phyloP scores from a whole-genome alignment of 2,113 vertebrate genomes.

The Odobenus rosmarus region DNA sequence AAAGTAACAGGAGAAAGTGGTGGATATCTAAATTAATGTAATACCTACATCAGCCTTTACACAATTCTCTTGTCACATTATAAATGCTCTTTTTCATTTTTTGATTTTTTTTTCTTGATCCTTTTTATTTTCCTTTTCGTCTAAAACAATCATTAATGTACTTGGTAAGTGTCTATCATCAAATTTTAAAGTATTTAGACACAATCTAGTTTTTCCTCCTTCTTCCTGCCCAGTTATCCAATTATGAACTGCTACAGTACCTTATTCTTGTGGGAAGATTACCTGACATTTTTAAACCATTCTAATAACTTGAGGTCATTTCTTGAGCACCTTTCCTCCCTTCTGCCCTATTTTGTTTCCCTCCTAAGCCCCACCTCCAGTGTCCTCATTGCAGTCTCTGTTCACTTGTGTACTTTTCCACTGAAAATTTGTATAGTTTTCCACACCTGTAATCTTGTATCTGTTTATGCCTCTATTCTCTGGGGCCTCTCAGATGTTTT shows the following conservation, averaged over 20 bases:
- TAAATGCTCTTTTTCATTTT: not conserved
- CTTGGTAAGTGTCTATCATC: not conserved
- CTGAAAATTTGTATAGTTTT: not conserved
- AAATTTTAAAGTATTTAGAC: not conserved
- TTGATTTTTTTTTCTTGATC: not conserved
- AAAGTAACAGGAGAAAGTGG: not conserved
- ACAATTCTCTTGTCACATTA: not conserved
- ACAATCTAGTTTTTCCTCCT: not conserved
- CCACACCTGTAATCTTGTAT: not conserved
- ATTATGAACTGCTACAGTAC: not conserved
- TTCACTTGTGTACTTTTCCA: not conserved
- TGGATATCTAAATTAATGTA: not conserved
- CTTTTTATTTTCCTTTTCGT: constrained; percentile 22
- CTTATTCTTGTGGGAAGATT: not conserved
- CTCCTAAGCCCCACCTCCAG: not conserved
- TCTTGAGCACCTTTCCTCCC: not conserved
- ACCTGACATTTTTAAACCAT: not conserved
- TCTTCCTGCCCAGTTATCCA: not conserved
- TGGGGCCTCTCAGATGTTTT: not conserved
- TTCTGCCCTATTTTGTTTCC: not conserved
- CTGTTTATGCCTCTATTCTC: not conserved
- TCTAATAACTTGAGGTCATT: not conserved
- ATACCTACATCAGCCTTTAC: not conserved
- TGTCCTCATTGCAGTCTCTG: not conserved
- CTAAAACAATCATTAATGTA: not conserved